These are phyloP conservation scores for Pycnonotus jocosus DNA, from an alignment of 2,113 vertebrate species.

Conservation along the genomic window DNA sequence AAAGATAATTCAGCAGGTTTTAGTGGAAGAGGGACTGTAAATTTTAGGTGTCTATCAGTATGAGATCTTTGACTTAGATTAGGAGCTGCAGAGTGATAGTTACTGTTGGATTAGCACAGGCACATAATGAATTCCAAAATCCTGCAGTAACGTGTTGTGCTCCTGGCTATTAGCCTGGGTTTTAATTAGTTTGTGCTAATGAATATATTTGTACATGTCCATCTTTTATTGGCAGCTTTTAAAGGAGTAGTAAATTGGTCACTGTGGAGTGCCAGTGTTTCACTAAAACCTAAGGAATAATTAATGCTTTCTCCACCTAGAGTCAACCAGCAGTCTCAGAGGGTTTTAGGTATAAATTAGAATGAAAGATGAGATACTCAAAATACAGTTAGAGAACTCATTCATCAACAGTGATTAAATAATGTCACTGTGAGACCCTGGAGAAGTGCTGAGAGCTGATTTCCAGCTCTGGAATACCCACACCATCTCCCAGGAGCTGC, in stretches of 20 bases:
- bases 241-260: constrained; percentile 12
- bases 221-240: constrained; percentile 24
- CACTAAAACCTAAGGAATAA: constrained; percentile 22
- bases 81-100: background rate
- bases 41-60: background rate
- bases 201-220: constrained; percentile 28
- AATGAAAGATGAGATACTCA: constrained; percentile 49
- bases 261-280: background rate
- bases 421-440: background rate
- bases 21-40: background rate
- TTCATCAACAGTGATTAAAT: background rate
- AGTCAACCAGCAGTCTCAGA: constrained; percentile 14
- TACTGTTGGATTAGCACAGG: background rate
- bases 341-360: constrained; percentile 20
- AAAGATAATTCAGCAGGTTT: background rate
- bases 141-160: background rate
- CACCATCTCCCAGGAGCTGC: background rate
- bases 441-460: background rate
- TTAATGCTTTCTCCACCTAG: constrained; percentile 30
- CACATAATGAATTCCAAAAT: background rate
- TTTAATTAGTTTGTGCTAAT: constrained; percentile 51
- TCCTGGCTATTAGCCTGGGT: constrained; percentile 2
- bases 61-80: background rate
- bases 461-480: background rate
- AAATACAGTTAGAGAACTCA: constrained; percentile 10